phyloP scores from a whole-genome alignment of 2,797 vertebrate genomes.

The Rhincodon typus region DNA sequence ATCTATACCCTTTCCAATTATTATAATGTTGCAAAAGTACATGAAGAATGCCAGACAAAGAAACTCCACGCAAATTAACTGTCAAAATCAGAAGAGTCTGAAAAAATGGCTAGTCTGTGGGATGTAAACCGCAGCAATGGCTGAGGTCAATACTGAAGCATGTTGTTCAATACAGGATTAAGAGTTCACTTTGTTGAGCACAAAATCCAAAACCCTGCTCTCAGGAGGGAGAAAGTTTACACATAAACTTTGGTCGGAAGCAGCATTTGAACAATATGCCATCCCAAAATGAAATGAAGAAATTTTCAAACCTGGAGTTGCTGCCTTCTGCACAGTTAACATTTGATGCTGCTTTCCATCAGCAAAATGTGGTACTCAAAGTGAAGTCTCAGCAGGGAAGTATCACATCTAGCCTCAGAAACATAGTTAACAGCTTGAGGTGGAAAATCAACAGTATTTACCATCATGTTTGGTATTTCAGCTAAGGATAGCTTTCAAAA shows the following conservation, averaged over 20 bases:
- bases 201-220: neutral
- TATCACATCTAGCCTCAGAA: neutral
- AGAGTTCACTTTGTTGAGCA: neutral
- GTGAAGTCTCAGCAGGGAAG: neutral
- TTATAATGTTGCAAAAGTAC: neutral
- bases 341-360: neutral
- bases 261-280: neutral
- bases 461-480: neutral
- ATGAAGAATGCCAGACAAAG: neutral
- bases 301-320: neutral
- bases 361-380: neutral
- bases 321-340: neutral
- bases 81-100: neutral
- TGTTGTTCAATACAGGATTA: neutral
- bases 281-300: neutral
- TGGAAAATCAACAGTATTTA: neutral
- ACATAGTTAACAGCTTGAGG: neutral
- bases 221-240: neutral
- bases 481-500: neutral
- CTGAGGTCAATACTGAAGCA: neutral
- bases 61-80: neutral
- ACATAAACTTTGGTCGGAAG: neutral
- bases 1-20: neutral
- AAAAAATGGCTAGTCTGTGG: neutral
- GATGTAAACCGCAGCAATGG: neutral